phyloP scores from a whole-genome alignment of 2,797 vertebrate species.

The Knipowitschia caucasica region DNA sequence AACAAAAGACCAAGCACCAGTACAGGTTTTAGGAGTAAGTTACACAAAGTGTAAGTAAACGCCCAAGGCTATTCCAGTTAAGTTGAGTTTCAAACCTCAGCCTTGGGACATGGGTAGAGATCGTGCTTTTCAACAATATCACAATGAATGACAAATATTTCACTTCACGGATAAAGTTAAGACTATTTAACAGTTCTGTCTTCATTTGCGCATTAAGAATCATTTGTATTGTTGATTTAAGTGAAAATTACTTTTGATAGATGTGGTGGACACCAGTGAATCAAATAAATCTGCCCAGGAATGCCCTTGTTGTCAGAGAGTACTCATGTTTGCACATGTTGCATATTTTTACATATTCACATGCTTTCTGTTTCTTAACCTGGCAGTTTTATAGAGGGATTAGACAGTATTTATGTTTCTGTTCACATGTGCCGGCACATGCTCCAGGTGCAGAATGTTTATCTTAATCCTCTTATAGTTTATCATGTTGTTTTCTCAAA shows the following conservation, averaged over 20 bases:
- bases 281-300: neutral
- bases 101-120: neutral
- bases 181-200: no score
- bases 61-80: no score
- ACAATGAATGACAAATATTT: neutral
- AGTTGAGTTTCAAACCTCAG: no score
- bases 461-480: neutral
- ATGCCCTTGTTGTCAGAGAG: neutral
- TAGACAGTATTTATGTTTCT: constrained; percentile 44
- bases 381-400: constrained; percentile 34
- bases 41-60: no score
- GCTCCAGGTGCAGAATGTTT: neutral
- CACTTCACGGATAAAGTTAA: no score
- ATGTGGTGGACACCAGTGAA: neutral
- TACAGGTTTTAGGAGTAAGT: no score
- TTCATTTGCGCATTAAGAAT: no score
- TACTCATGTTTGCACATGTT: neutral
- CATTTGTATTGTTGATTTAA: no score
- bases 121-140: neutral
- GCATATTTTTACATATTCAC: neutral
- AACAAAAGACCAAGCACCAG: no score
- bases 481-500: neutral
- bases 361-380: constrained; percentile 18
- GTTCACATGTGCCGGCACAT: neutral
- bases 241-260: neutral